phyloP scores from a whole-genome alignment of 2,888 invertebrate genomes.

The Bellardia bayeri region DNA sequence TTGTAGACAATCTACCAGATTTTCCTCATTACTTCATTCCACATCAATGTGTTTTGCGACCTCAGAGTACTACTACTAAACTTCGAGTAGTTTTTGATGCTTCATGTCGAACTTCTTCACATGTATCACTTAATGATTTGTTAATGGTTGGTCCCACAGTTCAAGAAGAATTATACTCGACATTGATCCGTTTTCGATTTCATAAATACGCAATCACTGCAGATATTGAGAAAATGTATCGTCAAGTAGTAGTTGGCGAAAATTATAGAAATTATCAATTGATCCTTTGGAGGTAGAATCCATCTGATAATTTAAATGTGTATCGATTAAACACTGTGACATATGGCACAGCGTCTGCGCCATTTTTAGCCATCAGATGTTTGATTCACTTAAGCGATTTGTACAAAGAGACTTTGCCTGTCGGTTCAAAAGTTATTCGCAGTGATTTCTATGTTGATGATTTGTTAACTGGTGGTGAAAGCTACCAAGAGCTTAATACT shows the following conservation, averaged over 20 bases:
- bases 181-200: not conserved
- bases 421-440: not conserved
- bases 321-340: too few species aligned
- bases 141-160: not conserved
- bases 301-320: not conserved
- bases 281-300: not conserved
- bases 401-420: not conserved
- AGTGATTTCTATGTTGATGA: not conserved
- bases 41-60: too few species aligned
- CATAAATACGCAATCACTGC: not conserved
- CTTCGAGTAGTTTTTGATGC: not conserved
- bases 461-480: not conserved
- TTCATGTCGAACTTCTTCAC: not conserved
- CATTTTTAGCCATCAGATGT: not conserved
- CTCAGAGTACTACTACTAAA: too few species aligned
- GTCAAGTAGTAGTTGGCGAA: not conserved
- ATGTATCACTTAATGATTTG: not conserved
- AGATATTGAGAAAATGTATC: too few species aligned
- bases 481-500: too few species aligned
- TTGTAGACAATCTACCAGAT: too few species aligned
- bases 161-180: not conserved
- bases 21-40: too few species aligned
- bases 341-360: too few species aligned
- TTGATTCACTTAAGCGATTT: not conserved
- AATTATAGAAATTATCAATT: conserved; percentile 6